A percentile compares a stretch with the other conserved stretches of the same genome.
Conservation (phyloP, 2,113 vertebrate genomes). For the Telmatochromis bifrenatus region DNA sequence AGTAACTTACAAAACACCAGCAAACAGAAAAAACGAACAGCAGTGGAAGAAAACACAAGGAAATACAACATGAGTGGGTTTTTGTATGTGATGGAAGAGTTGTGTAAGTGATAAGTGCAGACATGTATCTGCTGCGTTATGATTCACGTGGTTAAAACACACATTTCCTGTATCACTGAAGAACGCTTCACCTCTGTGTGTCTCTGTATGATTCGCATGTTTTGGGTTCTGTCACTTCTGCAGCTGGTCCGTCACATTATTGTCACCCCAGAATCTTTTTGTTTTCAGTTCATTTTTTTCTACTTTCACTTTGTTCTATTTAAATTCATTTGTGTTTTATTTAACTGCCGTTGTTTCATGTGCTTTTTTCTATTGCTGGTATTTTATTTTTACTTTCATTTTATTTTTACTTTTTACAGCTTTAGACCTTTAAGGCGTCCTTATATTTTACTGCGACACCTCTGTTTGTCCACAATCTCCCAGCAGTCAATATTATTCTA, state of each 20-base stretch:
- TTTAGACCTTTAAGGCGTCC: fast-evolving
- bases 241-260: background rate
- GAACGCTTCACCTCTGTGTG: fast-evolving
- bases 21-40: fast-evolving
- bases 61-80: background rate
- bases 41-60: fast-evolving
- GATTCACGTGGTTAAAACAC: background rate
- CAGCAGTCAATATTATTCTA: background rate
- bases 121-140: too few species aligned
- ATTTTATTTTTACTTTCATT: fast-evolving
- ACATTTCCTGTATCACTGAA: background rate
- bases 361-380: background rate
- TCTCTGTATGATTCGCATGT: fast-evolving
- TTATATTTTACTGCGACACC: background rate
- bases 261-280: background rate
- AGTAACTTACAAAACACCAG: background rate
- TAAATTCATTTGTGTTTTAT: fast-evolving
- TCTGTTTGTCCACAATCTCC: background rate
- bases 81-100: background rate
- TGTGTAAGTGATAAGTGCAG: too few species aligned
- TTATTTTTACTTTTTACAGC: background rate
- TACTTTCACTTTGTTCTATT: background rate
- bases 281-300: background rate
- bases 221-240: background rate
- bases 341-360: background rate